phyloP scores from a whole-genome alignment of 2,797 vertebrate genomes.

The Steatocranus sp. region DNA sequence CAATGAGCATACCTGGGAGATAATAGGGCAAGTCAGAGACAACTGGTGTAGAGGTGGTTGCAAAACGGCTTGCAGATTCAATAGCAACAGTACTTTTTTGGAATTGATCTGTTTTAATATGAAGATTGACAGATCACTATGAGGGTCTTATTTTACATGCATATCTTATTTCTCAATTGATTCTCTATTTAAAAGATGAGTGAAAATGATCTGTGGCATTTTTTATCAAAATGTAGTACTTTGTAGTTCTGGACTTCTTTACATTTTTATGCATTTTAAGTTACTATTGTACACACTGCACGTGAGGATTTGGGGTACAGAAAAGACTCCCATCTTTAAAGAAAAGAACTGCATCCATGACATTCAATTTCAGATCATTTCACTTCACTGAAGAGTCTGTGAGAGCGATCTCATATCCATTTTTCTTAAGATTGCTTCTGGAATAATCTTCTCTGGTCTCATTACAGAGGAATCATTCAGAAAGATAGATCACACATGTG shows the following conservation, averaged over 20 bases:
- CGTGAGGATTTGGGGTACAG: background rate
- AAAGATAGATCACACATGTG: background rate
- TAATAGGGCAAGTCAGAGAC: background rate
- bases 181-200: too few species aligned
- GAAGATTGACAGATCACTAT: background rate
- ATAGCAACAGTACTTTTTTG: background rate
- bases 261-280: background rate
- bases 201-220: background rate
- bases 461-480: background rate
- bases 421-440: background rate
- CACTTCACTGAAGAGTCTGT: background rate
- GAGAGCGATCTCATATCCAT: background rate
- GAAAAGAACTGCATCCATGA: background rate
- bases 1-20: too few species aligned
- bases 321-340: background rate
- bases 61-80: background rate
- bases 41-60: background rate
- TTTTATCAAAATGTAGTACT: background rate
- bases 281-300: background rate
- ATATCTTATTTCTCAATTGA: background rate
- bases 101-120: background rate
- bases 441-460: background rate
- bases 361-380: background rate
- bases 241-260: background rate
- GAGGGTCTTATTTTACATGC: background rate